Evolutionary conservation across 2,888 invertebrate species (phyloP).

Genomic region (Eristalinus aeneus): DNA sequence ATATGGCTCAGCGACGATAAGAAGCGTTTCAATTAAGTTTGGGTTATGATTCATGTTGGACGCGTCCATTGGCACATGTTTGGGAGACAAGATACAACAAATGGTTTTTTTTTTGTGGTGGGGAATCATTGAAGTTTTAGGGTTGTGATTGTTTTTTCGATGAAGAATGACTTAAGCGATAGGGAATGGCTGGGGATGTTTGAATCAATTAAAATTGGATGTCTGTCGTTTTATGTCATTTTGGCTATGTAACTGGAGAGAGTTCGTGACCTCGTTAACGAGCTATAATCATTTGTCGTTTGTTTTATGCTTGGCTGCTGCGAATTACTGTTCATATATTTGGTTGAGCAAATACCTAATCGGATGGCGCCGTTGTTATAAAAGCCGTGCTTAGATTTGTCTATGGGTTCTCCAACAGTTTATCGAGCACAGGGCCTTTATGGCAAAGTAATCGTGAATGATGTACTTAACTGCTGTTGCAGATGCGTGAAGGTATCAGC

Average conservation of each 20-base stretch:
- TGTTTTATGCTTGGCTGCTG: neutral
- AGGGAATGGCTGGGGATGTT: neutral
- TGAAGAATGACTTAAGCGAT: neutral
- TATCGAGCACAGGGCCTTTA: too few species aligned
- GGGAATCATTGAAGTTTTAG: neutral
- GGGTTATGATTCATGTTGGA: neutral
- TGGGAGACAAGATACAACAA: neutral
- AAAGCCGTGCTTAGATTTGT: too few species aligned
- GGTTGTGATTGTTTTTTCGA: neutral
- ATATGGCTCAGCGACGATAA: neutral
- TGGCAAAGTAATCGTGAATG: too few species aligned
- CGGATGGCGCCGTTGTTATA: neutral
- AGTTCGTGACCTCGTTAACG: neutral
- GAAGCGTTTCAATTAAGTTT: neutral
- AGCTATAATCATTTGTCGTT: neutral
- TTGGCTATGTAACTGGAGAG: neutral
- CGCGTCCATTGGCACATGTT: neutral
- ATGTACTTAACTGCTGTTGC: too few species aligned
- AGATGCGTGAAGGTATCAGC: too few species aligned
- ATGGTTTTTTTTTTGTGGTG: too few species aligned
- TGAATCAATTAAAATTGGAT: neutral
- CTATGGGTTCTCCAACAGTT: too few species aligned
- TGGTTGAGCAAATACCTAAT: neutral
- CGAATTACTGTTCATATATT: neutral
- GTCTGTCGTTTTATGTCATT: neutral